phyloP scores from a whole-genome alignment of 2,888 invertebrate species.

The Nesidiocoris tenuis region DNA sequence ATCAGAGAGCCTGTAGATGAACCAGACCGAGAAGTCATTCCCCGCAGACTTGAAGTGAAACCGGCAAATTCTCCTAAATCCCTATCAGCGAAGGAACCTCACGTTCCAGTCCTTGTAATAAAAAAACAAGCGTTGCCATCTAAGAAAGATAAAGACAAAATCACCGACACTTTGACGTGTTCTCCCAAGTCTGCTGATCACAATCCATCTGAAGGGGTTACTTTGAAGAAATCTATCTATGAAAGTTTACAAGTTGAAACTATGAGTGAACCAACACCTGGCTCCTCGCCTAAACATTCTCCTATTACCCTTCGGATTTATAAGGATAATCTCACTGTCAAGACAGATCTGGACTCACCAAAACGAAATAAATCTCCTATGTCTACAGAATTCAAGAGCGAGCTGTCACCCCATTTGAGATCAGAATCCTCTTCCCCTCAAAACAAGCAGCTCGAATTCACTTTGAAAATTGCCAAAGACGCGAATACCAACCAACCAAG shows the following conservation, averaged over 20 bases:
- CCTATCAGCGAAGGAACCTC: conserved; percentile 3
- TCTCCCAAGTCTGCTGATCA: conserved; percentile 12
- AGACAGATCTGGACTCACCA: conserved; percentile 46
- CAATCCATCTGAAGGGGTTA: not conserved
- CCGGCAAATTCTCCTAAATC: not conserved
- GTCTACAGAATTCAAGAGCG: conserved; percentile 43
- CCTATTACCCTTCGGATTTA: conserved; percentile 47
- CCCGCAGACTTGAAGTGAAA: not conserved
- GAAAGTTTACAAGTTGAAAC: conserved; percentile 22
- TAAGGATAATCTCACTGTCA: conserved; percentile 45
- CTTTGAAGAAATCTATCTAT: not conserved
- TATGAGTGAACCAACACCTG: not conserved
- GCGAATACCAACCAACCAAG: conserved; percentile 48
- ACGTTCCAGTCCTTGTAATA: conserved; percentile 28
- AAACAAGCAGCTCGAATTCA: conserved; percentile 49
- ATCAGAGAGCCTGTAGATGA: too few species aligned
- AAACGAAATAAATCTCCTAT: conserved; percentile 44
- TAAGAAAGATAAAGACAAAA: conserved; percentile 25
- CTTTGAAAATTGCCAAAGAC: conserved; percentile 50
- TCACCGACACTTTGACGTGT: conserved; percentile 21
- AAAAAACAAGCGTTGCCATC: conserved; percentile 21
- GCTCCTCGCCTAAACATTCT: conserved; percentile 29
- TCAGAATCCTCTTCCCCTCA: conserved; percentile 41
- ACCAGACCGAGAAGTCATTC: not conserved
- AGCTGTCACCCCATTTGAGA: conserved; percentile 39